Conservation (phyloP, 1,140 invertebrate species). For the Laupala kohalensis region DNA sequence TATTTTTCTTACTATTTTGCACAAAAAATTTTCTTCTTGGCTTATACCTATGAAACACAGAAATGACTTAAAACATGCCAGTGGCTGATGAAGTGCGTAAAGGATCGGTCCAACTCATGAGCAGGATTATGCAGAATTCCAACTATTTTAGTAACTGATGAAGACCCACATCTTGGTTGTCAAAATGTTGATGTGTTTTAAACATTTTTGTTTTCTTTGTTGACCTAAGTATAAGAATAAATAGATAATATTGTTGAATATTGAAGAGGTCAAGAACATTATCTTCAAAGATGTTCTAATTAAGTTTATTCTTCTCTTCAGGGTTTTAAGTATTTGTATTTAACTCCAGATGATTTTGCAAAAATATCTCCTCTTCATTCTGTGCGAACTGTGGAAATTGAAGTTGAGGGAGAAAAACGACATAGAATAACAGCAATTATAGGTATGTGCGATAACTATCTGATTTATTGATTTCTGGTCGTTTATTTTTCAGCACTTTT, state of each 20-base stretch:
- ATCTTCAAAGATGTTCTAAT: too few relatives aligned
- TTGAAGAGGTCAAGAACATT: too few relatives aligned
- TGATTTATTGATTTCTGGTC: not conserved
- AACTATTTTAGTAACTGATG: not conserved
- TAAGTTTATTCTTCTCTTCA: constrained; percentile 22
- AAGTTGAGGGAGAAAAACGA: constrained; percentile 83
- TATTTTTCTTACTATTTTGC: too few relatives aligned
- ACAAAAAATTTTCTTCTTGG: too few relatives aligned
- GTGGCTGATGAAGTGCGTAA: not conserved
- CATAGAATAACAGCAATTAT: constrained; percentile 96
- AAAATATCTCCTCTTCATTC: constrained; percentile 73
- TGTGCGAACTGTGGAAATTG: constrained; percentile 77
- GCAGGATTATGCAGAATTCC: too few relatives aligned
- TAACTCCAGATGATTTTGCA: constrained; percentile 86
- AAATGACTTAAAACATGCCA: too few relatives aligned
- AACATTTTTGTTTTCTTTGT: not conserved
- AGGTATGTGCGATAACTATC: constrained; percentile 36
- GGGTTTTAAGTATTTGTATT: constrained; percentile 92
- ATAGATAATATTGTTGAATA: too few relatives aligned
- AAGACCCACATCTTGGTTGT: too few relatives aligned
- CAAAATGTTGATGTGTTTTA: too few relatives aligned
- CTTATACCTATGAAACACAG: too few relatives aligned
- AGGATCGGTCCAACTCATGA: not conserved
- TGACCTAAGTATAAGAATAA: too few relatives aligned
- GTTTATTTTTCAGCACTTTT: too few relatives aligned